These are phyloP conservation scores for Aphaenogaster rudis DNA, from an alignment of 1,140 invertebrate species.

Conservation along the genomic window DNA sequence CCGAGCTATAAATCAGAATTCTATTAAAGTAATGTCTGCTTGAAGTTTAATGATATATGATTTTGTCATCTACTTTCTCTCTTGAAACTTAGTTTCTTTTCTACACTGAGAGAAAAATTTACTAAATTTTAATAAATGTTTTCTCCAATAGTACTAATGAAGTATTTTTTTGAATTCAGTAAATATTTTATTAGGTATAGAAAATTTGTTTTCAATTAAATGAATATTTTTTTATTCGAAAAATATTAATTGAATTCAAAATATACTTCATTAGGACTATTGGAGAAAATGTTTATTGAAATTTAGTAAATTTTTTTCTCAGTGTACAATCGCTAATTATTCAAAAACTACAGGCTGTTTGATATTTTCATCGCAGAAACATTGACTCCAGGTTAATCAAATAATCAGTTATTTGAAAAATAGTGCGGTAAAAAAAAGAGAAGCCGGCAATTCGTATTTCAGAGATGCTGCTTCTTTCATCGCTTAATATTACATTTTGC, in stretches of 20 bases:
- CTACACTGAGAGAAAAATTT: no score
- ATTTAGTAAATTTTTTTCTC: no score
- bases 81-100: background rate
- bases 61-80: conserved; percentile 1
- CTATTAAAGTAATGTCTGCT: background rate
- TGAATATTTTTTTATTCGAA: no score
- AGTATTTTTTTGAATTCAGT: no score
- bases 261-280: no score
- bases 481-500: background rate
- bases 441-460: background rate
- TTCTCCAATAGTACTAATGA: no score
- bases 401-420: background rate
- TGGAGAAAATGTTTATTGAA: no score
- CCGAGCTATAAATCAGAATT: background rate
- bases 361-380: background rate
- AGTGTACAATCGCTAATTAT: background rate
- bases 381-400: background rate
- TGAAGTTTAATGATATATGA: background rate
- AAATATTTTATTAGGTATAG: no score
- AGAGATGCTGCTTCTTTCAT: background rate
- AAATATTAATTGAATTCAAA: no score
- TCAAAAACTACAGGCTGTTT: background rate
- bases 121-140: no score
- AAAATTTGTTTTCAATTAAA: no score
- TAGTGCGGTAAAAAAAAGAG: background rate